phyloP scores from a whole-genome alignment of 2,797 vertebrate species.

The Sebastes glaucus region DNA sequence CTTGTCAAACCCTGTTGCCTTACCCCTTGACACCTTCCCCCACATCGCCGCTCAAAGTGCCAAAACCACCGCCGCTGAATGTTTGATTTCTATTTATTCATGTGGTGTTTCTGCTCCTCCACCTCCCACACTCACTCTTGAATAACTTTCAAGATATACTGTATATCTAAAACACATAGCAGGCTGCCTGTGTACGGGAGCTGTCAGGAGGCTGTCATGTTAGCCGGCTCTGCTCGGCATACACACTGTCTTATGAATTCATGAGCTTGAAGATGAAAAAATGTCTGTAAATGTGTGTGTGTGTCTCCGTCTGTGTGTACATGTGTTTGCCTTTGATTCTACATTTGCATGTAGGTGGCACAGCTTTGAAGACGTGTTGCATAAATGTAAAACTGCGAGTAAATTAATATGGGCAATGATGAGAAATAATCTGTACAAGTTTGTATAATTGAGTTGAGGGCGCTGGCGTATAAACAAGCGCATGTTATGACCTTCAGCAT shows the following conservation, averaged over 20 bases:
- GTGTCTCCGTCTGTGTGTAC: slow-evolving; percentile 25
- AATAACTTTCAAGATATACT: slow-evolving; percentile 74
- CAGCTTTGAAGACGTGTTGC: slow-evolving; percentile 26
- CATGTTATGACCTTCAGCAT: slow-evolving; percentile 2
- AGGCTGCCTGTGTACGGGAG: slow-evolving; percentile 68
- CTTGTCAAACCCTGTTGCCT: slow-evolving; percentile 77
- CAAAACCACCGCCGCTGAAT: slow-evolving; percentile 61
- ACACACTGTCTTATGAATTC: slow-evolving; percentile 72
- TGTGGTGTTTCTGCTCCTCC: slow-evolving; percentile 59
- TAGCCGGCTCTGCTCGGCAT: slow-evolving; percentile 60
- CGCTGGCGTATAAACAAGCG: background rate
- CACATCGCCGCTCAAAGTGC: slow-evolving; percentile 69
- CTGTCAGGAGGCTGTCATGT: slow-evolving; percentile 82
- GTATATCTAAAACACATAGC: slow-evolving; percentile 70
- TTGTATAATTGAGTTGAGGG: background rate
- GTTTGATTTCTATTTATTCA: slow-evolving; percentile 82
- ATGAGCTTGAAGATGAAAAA: slow-evolving; percentile 71
- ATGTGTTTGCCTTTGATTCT: slow-evolving; percentile 53
- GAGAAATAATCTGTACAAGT: slow-evolving; percentile 10
- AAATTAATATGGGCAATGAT: background rate
- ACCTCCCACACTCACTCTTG: slow-evolving; percentile 36
- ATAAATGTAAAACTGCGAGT: background rate
- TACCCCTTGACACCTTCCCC: slow-evolving; percentile 63
- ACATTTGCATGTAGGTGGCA: slow-evolving; percentile 39
- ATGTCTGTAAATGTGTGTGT: slow-evolving; percentile 31